Conservation (phyloP, 2,113 vertebrate species). For the Tragulus kanchil region DNA sequence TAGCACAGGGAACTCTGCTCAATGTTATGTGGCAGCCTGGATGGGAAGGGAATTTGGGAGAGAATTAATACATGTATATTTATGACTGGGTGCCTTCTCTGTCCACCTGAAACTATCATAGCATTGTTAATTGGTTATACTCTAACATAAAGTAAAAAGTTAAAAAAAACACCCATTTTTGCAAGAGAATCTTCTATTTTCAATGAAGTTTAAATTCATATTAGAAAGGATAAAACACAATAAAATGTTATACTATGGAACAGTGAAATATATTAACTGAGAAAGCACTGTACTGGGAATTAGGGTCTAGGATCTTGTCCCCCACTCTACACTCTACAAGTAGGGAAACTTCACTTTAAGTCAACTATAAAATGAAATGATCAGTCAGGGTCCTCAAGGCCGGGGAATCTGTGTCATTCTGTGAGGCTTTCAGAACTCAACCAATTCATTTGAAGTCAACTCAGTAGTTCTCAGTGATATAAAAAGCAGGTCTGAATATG, state of each 20-base stretch:
- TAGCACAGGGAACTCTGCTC: background rate
- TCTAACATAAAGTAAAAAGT: background rate
- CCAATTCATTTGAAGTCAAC: background rate
- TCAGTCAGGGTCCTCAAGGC: background rate
- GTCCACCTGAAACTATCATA: background rate
- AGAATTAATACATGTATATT: background rate
- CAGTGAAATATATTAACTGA: background rate
- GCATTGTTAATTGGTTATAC: background rate
- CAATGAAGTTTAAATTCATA: background rate
- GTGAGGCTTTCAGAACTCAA: background rate
- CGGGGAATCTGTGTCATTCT: background rate
- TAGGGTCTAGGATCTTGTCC: background rate
- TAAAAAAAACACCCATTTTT: background rate
- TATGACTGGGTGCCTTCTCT: background rate
- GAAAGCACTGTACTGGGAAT: background rate
- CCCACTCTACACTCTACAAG: background rate
- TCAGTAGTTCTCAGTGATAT: background rate
- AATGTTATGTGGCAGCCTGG: background rate
- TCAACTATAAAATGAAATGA: background rate
- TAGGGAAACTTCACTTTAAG: background rate
- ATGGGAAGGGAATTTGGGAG: background rate
- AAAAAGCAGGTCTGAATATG: background rate
- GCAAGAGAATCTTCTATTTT: background rate
- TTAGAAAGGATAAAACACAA: constrained; percentile 29
- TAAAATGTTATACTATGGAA: background rate